Percentiles rank a stretch among this genome's conserved stretches.
Evolutionary conservation across 1,140 invertebrate genomes (phyloP).

Genomic region (Cheumatopsyche charites): DNA sequence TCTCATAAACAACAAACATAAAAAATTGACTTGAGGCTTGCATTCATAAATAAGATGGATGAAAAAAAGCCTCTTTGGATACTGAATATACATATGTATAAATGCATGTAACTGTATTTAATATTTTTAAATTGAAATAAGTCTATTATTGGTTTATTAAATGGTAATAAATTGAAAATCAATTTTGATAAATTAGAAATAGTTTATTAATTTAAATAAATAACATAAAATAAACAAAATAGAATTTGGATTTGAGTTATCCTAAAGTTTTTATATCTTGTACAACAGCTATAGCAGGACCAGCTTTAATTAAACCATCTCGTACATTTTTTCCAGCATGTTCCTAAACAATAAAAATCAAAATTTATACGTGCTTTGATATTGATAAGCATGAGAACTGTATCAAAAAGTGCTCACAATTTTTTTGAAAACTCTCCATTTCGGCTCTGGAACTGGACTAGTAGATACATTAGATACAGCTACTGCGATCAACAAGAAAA

Average conservation of each 20-base stretch:
- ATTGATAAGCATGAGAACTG: neutral
- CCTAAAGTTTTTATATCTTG: slow-evolving; percentile 48
- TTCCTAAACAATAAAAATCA: slow-evolving; percentile 51
- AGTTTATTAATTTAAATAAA: too few species aligned
- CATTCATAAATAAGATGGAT: too few species aligned
- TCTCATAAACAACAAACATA: too few species aligned
- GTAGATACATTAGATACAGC: slow-evolving; percentile 26
- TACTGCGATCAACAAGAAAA: slow-evolving; percentile 37
- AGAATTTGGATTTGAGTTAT: slow-evolving; percentile 29
- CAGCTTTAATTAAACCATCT: slow-evolving; percentile 53
- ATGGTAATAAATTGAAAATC: too few species aligned
- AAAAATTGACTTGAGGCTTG: too few species aligned
- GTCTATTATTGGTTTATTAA: too few species aligned
- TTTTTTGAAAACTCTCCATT: slow-evolving; percentile 52
- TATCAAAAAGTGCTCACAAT: slow-evolving; percentile 50
- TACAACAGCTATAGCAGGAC: slow-evolving; percentile 51
- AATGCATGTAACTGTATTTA: too few species aligned
- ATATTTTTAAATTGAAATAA: too few species aligned
- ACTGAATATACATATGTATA: too few species aligned
- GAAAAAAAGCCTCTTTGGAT: too few species aligned
- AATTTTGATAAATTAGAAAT: too few species aligned
- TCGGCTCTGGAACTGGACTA: slow-evolving; percentile 42
- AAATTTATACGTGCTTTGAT: slow-evolving; percentile 1
- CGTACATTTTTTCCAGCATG: slow-evolving; percentile 51
- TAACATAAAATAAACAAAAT: too few species aligned